Conservation (phyloP, 1,140 invertebrate species). For the Saccostrea cuccullata region DNA sequence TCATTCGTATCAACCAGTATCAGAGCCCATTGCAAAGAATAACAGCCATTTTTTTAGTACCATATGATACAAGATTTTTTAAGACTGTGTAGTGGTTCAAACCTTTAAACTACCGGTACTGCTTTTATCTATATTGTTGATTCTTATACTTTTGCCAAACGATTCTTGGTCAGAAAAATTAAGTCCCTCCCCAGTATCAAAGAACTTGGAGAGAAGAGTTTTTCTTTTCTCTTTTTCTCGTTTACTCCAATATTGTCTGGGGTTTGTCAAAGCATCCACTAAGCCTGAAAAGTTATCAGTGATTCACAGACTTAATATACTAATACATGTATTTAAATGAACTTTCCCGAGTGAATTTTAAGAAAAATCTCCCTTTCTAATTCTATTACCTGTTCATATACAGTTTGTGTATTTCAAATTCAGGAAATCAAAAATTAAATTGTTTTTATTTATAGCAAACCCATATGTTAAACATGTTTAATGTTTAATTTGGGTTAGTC, state of each 20-base stretch:
- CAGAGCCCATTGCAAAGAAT: neutral
- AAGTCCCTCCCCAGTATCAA: conserved; percentile 1
- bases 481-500: too few species aligned
- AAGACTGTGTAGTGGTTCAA: neutral
- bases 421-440: too few species aligned
- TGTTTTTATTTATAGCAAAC: too few species aligned
- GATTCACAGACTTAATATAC: neutral
- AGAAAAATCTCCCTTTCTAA: neutral
- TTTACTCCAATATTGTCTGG: conserved; percentile 31
- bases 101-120: neutral
- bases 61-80: neutral
- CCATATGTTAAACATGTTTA: too few species aligned
- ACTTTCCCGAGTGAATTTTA: neutral
- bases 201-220: conserved; percentile 36
- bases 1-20: neutral
- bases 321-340: neutral
- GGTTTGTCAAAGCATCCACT: conserved; percentile 22
- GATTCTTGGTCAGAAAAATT: neutral
- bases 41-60: neutral
- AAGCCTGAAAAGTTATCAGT: conserved; percentile 31
- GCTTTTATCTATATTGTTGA: neutral
- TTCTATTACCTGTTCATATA: neutral
- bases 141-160: conserved; percentile 2
- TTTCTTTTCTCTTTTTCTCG: conserved; percentile 33
- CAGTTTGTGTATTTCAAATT: too few species aligned